Evolutionary conservation across 2,113 vertebrate genomes (phyloP).

Genomic region (Antechinus flavipes): DNA sequence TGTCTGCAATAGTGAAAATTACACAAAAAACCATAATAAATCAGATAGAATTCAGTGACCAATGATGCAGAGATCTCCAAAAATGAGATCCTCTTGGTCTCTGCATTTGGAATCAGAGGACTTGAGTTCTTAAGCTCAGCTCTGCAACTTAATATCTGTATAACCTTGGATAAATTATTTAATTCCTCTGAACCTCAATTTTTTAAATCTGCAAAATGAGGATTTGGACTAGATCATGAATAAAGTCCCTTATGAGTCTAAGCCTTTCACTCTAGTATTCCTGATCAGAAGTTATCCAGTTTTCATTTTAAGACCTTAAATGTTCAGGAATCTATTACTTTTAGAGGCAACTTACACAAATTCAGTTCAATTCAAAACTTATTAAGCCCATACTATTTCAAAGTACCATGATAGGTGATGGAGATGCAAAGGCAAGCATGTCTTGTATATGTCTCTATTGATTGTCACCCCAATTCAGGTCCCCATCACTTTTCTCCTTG

Average conservation of each 20-base stretch:
- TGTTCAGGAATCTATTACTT: neutral
- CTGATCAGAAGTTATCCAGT: neutral
- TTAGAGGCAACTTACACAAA: neutral
- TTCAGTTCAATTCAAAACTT: neutral
- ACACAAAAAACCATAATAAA: neutral
- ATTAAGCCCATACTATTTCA: neutral
- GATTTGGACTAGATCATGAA: neutral
- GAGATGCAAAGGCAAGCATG: neutral
- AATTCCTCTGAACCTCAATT: neutral
- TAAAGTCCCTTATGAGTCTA: neutral
- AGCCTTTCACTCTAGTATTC: neutral
- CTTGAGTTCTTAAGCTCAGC: neutral
- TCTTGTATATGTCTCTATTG: neutral
- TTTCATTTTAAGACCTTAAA: neutral
- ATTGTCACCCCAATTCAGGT: neutral
- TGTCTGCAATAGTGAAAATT: neutral
- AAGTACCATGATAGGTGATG: neutral
- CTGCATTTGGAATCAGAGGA: neutral
- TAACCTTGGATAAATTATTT: neutral
- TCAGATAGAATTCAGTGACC: neutral
- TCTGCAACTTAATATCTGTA: neutral
- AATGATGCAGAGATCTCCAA: neutral
- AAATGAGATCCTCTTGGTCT: neutral
- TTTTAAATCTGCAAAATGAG: neutral
- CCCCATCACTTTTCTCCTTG: neutral